Conservation (phyloP, 2,113 vertebrate genomes). For the Lathamus discolor region DNA sequence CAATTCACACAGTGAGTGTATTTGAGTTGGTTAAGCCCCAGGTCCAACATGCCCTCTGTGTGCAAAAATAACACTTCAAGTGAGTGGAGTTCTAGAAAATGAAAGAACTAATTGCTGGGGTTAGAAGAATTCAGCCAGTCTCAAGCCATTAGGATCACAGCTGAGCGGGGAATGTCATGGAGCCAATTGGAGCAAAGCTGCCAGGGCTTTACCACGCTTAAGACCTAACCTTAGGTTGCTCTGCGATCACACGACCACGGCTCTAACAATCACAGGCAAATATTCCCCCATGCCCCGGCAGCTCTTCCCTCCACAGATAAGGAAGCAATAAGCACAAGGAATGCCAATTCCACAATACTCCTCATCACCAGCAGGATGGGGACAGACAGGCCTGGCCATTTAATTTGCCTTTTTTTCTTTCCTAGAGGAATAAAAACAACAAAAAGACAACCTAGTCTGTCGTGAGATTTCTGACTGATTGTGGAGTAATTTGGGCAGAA, state of each 20-base stretch:
- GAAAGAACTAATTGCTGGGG: conserved; percentile 62
- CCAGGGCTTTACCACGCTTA: conserved; percentile 7
- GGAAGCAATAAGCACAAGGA: background rate
- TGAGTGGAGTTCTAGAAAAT: conserved; percentile 30
- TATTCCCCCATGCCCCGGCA: background rate
- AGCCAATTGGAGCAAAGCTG: conserved; percentile 65
- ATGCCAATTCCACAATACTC: background rate
- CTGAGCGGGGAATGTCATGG: conserved; percentile 55
- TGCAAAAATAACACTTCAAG: conserved; percentile 52
- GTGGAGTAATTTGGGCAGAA: conserved; percentile 67
- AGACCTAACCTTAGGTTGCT: conserved; percentile 33
- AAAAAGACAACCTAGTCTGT: conserved; percentile 63
- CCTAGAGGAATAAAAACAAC: conserved; percentile 57
- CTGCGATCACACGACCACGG: background rate
- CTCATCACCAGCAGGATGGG: background rate
- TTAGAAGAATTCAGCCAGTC: conserved; percentile 67
- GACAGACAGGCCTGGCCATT: background rate
- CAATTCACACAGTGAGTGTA: background rate
- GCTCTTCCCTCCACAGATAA: background rate
- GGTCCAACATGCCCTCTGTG: background rate
- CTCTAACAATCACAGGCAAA: background rate
- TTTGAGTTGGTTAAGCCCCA: background rate
- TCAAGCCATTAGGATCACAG: conserved; percentile 58
- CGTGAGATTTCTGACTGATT: conserved; percentile 67
- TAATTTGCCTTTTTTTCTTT: conserved; percentile 11